Evolutionary conservation across 2,888 invertebrate species (phyloP).

Genomic region (Rhingia rostrata): DNA sequence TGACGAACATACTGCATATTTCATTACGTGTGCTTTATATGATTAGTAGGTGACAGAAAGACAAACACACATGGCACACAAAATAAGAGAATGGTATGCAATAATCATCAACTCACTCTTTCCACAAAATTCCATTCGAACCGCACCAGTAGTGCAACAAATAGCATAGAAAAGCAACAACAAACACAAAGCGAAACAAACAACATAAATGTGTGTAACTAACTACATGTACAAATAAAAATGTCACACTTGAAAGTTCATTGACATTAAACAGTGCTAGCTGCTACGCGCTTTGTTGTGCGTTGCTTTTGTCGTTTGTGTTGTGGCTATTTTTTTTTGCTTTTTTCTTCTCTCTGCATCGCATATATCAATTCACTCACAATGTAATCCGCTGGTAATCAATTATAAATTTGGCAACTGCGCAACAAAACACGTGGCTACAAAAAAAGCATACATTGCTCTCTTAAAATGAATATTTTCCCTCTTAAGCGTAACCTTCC

Average conservation of each 20-base stretch:
- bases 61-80: too few species aligned
- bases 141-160: constrained; percentile 38
- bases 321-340: constrained; percentile 16
- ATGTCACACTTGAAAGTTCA: constrained; percentile 65
- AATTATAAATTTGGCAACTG: constrained; percentile 56
- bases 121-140: background rate
- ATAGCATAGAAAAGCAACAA: constrained; percentile 29
- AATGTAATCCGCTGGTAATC: constrained; percentile 39
- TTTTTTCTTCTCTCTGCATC: constrained; percentile 14
- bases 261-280: constrained; percentile 67
- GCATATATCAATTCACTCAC: constrained; percentile 22
- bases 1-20: too few species aligned
- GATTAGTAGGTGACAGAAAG: too few species aligned
- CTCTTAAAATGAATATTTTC: constrained; percentile 13
- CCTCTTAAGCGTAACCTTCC: too few species aligned
- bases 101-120: too few species aligned
- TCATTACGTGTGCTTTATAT: too few species aligned
- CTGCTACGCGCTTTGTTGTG: constrained; percentile 35
- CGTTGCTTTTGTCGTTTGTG: constrained; percentile 24
- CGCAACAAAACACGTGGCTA: constrained; percentile 49
- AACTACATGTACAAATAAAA: constrained; percentile 23
- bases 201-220: constrained; percentile 13
- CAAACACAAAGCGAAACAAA: constrained; percentile 51
- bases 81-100: too few species aligned
- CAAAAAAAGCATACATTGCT: constrained; percentile 4